phyloP scores from a whole-genome alignment of 2,888 invertebrate genomes.

The Geophilus truncorum region DNA sequence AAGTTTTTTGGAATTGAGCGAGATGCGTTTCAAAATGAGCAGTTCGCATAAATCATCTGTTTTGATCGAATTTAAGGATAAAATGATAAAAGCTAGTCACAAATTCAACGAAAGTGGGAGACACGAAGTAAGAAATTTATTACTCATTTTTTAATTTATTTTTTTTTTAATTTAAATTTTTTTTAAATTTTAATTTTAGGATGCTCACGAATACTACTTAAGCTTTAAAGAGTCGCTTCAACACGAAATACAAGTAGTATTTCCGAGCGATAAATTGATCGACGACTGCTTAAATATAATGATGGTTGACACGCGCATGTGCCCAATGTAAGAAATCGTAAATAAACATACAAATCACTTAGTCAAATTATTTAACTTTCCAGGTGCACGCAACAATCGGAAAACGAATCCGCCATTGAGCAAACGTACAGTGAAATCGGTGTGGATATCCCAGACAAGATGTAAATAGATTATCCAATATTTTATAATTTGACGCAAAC shows the following conservation, averaged over 20 bases:
- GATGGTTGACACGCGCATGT: not conserved
- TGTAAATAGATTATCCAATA: too few relatives aligned
- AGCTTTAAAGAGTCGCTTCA: not conserved
- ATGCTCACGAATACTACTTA: not conserved
- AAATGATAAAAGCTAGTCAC: not conserved
- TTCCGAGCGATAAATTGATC: not conserved
- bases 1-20: not conserved
- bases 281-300: not conserved
- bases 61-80: not conserved
- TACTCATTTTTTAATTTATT: too few relatives aligned
- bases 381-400: not conserved
- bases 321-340: too few relatives aligned
- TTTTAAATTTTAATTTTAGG: not conserved
- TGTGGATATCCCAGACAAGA: not conserved
- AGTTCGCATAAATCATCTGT: not conserved
- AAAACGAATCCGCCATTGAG: not conserved
- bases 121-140: too few relatives aligned
- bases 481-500: too few relatives aligned
- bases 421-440: not conserved
- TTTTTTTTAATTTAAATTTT: not conserved
- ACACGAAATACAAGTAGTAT: not conserved
- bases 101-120: not conserved
- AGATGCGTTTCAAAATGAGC: not conserved
- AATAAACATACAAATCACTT: too few relatives aligned
- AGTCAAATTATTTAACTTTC: too few relatives aligned